These are phyloP conservation scores for Alsophila aescularia DNA, from an alignment of 2,888 invertebrate genomes.

Conservation along the genomic window DNA sequence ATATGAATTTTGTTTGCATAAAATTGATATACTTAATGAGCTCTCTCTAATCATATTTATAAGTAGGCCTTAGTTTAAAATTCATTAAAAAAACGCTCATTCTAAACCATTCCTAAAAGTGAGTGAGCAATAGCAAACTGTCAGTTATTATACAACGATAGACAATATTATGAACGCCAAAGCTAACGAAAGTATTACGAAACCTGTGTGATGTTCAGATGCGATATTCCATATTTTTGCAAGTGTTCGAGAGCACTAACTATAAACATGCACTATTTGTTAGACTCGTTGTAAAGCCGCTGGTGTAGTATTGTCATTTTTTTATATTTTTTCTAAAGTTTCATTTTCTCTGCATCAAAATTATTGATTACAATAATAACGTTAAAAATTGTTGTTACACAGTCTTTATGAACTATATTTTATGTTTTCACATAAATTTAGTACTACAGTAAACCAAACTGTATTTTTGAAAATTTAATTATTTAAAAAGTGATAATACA, in stretches of 20 bases:
- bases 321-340: too few relatives aligned
- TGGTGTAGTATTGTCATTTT: conserved; percentile 23
- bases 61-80: too few relatives aligned
- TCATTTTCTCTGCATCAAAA: too few relatives aligned
- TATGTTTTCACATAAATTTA: too few relatives aligned
- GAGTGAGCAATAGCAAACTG: conserved; percentile 30
- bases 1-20: not conserved
- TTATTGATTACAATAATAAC: too few relatives aligned
- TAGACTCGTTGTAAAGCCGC: conserved; percentile 19
- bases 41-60: too few relatives aligned
- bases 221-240: conserved; percentile 48
- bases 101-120: not conserved
- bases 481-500: conserved; percentile 6
- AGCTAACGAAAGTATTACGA: conserved; percentile 72
- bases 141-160: conserved; percentile 20
- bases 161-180: conserved; percentile 61
- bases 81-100: too few relatives aligned
- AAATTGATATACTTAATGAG: too few relatives aligned
- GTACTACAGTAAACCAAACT: not conserved
- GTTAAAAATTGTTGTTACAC: too few relatives aligned
- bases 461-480: not conserved
- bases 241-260: conserved; percentile 39
- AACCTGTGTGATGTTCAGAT: conserved; percentile 55
- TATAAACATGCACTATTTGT: conserved; percentile 28
- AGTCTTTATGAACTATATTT: too few relatives aligned